Percentiles rank a stretch among this genome's conserved stretches.
Conservation (phyloP, 1,140 invertebrate species). For the Chrysomallon squamiferum region DNA sequence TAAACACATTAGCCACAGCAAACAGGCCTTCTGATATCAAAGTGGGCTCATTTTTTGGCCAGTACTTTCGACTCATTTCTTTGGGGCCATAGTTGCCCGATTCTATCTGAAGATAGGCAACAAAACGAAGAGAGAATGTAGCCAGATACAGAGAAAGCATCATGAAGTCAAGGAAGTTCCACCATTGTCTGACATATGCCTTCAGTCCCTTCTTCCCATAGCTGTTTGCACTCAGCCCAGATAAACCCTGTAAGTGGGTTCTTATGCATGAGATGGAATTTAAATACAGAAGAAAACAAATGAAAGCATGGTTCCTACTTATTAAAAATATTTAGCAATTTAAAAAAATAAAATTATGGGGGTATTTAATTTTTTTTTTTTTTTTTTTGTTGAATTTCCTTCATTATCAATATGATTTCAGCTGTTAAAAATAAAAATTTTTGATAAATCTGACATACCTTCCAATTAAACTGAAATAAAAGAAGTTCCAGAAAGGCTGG, state of each 20-base stretch:
- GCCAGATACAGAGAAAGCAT: constrained; percentile 69
- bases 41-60: constrained; percentile 60
- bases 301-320: too few species aligned
- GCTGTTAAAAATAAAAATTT: too few species aligned
- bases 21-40: constrained; percentile 62
- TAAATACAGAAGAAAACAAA: too few species aligned
- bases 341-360: too few species aligned
- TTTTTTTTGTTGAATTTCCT: too few species aligned
- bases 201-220: constrained; percentile 86
- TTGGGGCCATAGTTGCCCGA: constrained; percentile 52
- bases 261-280: too few species aligned
- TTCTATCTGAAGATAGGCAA: constrained; percentile 53
- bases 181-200: constrained; percentile 90
- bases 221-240: constrained; percentile 83
- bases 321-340: neutral
- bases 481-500: too few species aligned
- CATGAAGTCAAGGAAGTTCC: constrained; percentile 97
- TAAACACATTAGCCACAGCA: constrained; percentile 63
- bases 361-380: too few species aligned
- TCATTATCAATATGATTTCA: too few species aligned
- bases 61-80: constrained; percentile 45
- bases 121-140: constrained; percentile 63
- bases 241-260: constrained; percentile 77
- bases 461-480: too few species aligned
- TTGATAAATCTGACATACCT: too few species aligned